Base-by-base conservation (phyloP, 2,888 invertebrate species). In the Lagria hirta region DNA sequence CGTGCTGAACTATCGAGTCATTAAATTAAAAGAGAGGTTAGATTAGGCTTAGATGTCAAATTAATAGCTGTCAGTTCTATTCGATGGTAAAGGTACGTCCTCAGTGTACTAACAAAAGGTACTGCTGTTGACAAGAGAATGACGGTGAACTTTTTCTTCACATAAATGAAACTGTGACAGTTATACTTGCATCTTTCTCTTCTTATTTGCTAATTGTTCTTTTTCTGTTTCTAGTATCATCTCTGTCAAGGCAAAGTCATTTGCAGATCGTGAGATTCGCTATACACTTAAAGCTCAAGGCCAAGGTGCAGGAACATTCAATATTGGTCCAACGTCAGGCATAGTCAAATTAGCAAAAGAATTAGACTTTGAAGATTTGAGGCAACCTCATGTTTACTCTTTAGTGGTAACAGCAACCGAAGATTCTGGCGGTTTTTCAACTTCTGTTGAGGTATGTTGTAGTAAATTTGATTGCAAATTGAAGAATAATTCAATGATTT, bases 401-500 rank as follows among this genome's bases (percentile, higher is more conserved):
- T 74, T 98, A 51, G 84, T 89, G 53, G 93, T 96, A 35, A 94
- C 92, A 2, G 95, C 95, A 14, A 95, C 95, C 1, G 97, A 97
- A 73, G 95, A 95, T 72, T 94, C 93, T n/a, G 95, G 95, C 34
- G 95, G 95, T 44, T 94, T 95, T 71, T 93, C 93, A 12, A 94
- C 93, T 14, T 89, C 91, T 24, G 93, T 94, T 52, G 94, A 94
- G 82, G 92, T 92, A 74, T 60, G 2, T 17, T n/a, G n/a, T n/a
- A n/a, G n/a, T n/a, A n/a, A n/a, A n/a, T n/a, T n/a, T n/a, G n/a
- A n/a, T n/a, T 3, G n/a, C n/a, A 27, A 13, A 11, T 7, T 11
- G 27, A 27, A 27, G 8, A 12, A 14, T 11, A 23, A n/a, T n/a
- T n/a, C n/a, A 10, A n/a, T 24, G 24, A 10, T 13, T 24, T 18